These are phyloP conservation scores for Trachymyrmex septentrionalis DNA, from an alignment of 1,140 invertebrate species.

Conservation along the genomic window DNA sequence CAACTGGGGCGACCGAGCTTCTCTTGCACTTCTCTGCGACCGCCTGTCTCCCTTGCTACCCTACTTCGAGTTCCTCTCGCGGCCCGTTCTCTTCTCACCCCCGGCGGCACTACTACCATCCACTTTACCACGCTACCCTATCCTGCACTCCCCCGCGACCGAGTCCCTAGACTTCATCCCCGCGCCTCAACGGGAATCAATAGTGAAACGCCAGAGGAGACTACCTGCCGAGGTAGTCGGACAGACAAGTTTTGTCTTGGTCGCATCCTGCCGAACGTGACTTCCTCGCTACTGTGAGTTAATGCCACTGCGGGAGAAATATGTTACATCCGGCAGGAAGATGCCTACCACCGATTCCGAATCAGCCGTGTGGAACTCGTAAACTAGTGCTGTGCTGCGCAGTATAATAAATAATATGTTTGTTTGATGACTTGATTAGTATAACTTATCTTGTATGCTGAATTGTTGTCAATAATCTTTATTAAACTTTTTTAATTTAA, in stretches of 20 bases:
- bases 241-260: constrained; percentile 52
- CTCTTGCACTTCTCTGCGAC: constrained; percentile 57
- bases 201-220: constrained; percentile 70
- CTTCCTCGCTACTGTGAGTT: constrained; percentile 23
- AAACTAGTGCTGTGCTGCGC: not conserved
- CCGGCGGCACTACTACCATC: constrained; percentile 60
- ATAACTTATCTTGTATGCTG: not conserved
- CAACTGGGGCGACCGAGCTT: constrained; percentile 75
- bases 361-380: not conserved
- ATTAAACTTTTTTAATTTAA: not conserved
- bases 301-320: constrained; percentile 17
- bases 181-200: constrained; percentile 71
- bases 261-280: constrained; percentile 69
- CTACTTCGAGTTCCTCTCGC: constrained; percentile 48
- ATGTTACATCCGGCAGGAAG: not conserved
- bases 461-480: constrained; percentile 6
- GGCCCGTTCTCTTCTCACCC: not conserved
- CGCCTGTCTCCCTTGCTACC: constrained; percentile 50
- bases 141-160: constrained; percentile 29
- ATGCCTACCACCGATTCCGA: not conserved
- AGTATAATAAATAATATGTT: not conserved
- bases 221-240: constrained; percentile 58
- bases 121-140: constrained; percentile 62
- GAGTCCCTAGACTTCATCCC: constrained; percentile 54
- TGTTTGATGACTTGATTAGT: not conserved